Evolutionary conservation across 2,888 invertebrate species (phyloP), one percentile per base, ranked within the genome.

Genomic region (Andricus quercusramuli): DNA sequence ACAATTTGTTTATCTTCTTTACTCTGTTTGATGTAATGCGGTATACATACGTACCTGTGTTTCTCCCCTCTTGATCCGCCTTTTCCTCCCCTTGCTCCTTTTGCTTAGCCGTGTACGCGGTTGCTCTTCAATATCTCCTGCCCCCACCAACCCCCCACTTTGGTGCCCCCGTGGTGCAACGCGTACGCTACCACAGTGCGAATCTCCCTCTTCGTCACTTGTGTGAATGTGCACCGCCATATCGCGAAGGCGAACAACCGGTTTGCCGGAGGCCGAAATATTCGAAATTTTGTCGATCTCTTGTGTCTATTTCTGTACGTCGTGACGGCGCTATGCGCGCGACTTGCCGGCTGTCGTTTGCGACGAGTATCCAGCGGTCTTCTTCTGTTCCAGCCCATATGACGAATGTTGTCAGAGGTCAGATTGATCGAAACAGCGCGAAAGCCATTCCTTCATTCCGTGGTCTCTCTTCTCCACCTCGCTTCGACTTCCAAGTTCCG

Each of bases 101-200:
- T 41, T 41, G 67, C 67, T 67, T 67, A 80, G 32, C 79, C 51
- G 74, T 74, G 77, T 74, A 62, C 77, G 78, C 66, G 25, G 51
- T 68, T 80, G 83, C 83, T 79, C 83, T 85, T 67, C 74, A 74
- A 74, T 74, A 74, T 74, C 74, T 56, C 51, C 56, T 56, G n/a
- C 29, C 32, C 82, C 79, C 78, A 20, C 67, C 56, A 78, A 76
- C 80, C 59, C 83, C 83, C 79, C 76, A 78, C 79, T 65, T 76
- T 80, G 80, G 82, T 80, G 83, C 83, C 86, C 87, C 85, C 85
- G 87, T 84, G 86, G 85, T 86, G 86, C 87, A 86, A 84, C 86
- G 86, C 86, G 89, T 85, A 86, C 87, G 84, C 62, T 62, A 25
- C 87, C 87, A 87, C 85, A 88, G 62, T 65, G 62, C 77, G 62